Base-by-base conservation (phyloP, 2,888 invertebrate species). In the Helicoverpa assulta region DNA sequence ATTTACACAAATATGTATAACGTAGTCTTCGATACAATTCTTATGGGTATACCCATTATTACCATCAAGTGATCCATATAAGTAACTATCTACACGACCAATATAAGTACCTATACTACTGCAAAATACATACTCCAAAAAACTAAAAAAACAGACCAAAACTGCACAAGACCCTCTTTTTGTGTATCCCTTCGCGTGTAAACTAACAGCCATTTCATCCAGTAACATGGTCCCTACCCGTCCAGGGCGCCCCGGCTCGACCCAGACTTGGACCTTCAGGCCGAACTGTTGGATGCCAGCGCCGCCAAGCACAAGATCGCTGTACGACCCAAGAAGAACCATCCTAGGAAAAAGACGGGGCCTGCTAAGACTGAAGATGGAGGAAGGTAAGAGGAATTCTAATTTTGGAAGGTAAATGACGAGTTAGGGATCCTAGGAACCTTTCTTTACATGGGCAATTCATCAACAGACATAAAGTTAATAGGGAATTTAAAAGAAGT, bases 251-350 rank as follows among this genome's bases (percentile, higher is more conserved):
- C 93, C 67, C 96, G 93, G 85, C 88, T 96, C 86, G 97, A 97
- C 67, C 82, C 74, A 88, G 96, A 96, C 57, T 93, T 97, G 89
- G 97, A 97, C 87, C 90, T 96, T 82, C 95, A 95, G 19, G 86
- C 90, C 0, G 95, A 96, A 79, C 96, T 97, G 57, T 95, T 98
- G 91, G 98, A 98, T 93, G 96, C 96, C 80, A 96, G 97, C 8
- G 98, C 98, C 0, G 98, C 98, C 18, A 96, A 96, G 85, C 98
- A 98, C 95, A 98, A 97, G 92, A 91, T 97, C 65, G 96, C 98
- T 0, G 96, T 98, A 18, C 96, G 97, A 89, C 98, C 98, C 7
- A 96, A 96, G 92, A 97, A 97, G 88, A 97, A 96, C 81, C 96
- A 97, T 70, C 95, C 94, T 0, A 91, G 89, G 69, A 89, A 88